A percentile compares a stretch with the other conserved stretches of the same genome.
These are phyloP conservation scores for Anthrax anthrax DNA, from an alignment of 2,888 invertebrate species.

Conservation along the genomic window DNA sequence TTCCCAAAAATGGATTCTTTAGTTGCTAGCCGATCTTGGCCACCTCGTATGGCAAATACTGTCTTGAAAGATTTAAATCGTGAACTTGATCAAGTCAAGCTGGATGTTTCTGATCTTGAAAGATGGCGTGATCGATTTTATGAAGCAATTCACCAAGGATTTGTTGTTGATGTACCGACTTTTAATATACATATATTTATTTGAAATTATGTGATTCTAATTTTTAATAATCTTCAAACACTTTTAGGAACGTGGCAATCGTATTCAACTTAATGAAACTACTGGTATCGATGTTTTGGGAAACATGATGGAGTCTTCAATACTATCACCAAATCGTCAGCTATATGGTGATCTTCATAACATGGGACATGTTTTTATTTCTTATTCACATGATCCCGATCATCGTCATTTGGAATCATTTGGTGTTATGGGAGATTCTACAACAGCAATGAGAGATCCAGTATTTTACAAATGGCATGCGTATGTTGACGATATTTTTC, in stretches of 20 bases:
- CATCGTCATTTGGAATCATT: conserved; percentile 55
- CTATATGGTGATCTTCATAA: conserved; percentile 73
- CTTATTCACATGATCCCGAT: conserved; percentile 68
- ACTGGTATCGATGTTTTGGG: conserved; percentile 66
- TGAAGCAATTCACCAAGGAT: conserved; percentile 47
- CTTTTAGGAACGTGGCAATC: conserved; percentile 42
- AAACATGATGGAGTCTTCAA: conserved; percentile 62
- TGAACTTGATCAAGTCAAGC: conserved; percentile 45
- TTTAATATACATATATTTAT: not conserved
- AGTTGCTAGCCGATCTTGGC: conserved; percentile 56
- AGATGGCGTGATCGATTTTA: conserved; percentile 56
- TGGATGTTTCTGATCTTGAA: conserved; percentile 51
- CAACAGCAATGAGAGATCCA: conserved; percentile 78
- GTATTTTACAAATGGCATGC: conserved; percentile 77
- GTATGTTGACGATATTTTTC: conserved; percentile 63
- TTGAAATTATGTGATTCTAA: not conserved
- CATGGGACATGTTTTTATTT: conserved; percentile 64
- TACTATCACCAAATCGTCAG: conserved; percentile 50
- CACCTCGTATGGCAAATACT: conserved; percentile 44
- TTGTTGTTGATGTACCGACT: conserved; percentile 35
- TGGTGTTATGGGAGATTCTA: conserved; percentile 69
- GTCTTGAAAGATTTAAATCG: conserved; percentile 45
- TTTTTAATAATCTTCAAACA: not conserved
- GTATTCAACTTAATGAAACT: conserved; percentile 44
- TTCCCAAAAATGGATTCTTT: conserved; percentile 66